A percentile compares a stretch with the other conserved stretches of the same genome.
Evolutionary conservation across 2,888 invertebrate genomes (phyloP).

Genomic region (Penaeus monodon): DNA sequence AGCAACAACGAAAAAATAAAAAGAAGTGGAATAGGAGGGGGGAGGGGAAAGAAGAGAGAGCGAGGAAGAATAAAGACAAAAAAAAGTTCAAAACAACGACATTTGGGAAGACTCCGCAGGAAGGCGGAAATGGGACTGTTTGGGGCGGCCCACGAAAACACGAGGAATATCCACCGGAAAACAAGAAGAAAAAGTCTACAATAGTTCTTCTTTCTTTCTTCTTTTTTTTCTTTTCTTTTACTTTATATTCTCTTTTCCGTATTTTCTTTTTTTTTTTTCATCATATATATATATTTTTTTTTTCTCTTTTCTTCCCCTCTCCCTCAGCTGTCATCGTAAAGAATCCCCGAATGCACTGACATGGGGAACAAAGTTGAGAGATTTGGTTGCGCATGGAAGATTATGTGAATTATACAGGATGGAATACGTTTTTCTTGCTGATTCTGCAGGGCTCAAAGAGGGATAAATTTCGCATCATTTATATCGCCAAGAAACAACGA

Average conservation of each 20-base stretch:
- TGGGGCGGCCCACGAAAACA: slow-evolving; percentile 22
- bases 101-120: slow-evolving; percentile 24
- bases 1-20: background rate
- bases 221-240: too few relatives aligned
- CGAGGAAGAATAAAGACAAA: background rate
- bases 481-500: too few relatives aligned
- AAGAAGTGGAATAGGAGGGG: background rate
- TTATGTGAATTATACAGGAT: too few relatives aligned
- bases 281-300: background rate
- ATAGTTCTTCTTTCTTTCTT: too few relatives aligned
- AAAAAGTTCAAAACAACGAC: slow-evolving; percentile 19
- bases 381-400: background rate
- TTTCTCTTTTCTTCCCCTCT: background rate
- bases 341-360: slow-evolving; percentile 21
- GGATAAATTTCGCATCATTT: too few relatives aligned
- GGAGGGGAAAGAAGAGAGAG: background rate
- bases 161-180: slow-evolving; percentile 18
- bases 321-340: slow-evolving; percentile 29
- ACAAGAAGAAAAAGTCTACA: background rate
- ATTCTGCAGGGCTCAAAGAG: too few relatives aligned
- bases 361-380: slow-evolving; percentile 23
- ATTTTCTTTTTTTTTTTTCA: background rate
- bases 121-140: slow-evolving; percentile 22
- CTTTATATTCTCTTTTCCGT: too few relatives aligned
- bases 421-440: too few relatives aligned